Evolutionary conservation across 2,888 invertebrate genomes (phyloP).

Genomic region (Drosophila neutralis): DNA sequence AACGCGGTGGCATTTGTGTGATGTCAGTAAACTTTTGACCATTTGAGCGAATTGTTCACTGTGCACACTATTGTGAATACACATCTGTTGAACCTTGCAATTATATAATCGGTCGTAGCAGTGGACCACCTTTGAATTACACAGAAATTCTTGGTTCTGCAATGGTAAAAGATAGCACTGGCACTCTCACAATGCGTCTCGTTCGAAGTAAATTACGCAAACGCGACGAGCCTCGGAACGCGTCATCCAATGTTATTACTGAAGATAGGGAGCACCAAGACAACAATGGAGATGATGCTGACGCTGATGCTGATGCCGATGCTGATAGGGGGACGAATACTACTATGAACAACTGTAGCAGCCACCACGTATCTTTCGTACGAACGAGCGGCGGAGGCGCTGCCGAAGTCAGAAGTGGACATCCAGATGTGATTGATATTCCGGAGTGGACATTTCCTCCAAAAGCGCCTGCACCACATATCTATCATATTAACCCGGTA

Average conservation of each 20-base stretch:
- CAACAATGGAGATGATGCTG: conserved; percentile 7
- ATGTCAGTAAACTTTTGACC: conserved; percentile 14
- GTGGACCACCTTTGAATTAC: conserved; percentile 26
- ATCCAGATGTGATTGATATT: conserved; percentile 83
- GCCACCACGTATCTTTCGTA: conserved; percentile 67
- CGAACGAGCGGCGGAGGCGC: conserved; percentile 62
- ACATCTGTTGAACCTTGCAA: conserved; percentile 17
- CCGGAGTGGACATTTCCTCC: conserved; percentile 93
- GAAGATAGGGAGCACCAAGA: conserved; percentile 20
- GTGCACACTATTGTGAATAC: conserved; percentile 23
- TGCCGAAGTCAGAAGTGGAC: conserved; percentile 30
- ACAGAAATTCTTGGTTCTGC: conserved; percentile 25
- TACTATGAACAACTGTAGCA: conserved; percentile 52
- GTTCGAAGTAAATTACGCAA: conserved; percentile 95
- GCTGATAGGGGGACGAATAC: conserved; percentile 7
- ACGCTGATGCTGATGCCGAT: not conserved
- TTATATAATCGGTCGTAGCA: conserved; percentile 44
- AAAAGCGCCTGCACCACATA: conserved; percentile 90
- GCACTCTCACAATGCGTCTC: conserved; percentile 95
- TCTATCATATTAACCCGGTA: conserved; percentile 90
- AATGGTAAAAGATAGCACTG: conserved; percentile 92
- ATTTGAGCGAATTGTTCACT: conserved; percentile 12
- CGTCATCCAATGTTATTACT: conserved; percentile 22
- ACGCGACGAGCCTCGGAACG: conserved; percentile 90
- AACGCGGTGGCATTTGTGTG: not conserved